phyloP scores from a whole-genome alignment of 2,113 vertebrate genomes.

The Columba livia region DNA sequence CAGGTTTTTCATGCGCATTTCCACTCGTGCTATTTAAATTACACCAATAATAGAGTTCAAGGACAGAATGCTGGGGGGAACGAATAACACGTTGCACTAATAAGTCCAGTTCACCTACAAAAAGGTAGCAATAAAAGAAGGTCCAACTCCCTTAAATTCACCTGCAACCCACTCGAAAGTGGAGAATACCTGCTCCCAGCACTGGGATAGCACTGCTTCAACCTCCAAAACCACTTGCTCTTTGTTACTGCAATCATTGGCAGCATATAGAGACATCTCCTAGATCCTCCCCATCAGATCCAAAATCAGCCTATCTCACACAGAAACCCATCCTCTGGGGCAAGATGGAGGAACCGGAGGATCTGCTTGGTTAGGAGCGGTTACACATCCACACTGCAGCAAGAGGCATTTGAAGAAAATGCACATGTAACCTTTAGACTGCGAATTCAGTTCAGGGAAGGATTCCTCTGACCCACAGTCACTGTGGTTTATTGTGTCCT shows the following conservation, averaged over 20 bases:
- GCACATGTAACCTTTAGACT: not conserved
- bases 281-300: not conserved
- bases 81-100: not conserved
- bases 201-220: not conserved
- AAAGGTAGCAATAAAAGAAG: not conserved
- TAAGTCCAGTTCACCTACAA: not conserved
- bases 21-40: not conserved
- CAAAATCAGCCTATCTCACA: not conserved
- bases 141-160: not conserved
- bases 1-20: not conserved
- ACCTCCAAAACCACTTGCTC: not conserved
- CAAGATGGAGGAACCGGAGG: not conserved
- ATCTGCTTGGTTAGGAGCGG: not conserved
- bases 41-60: not conserved
- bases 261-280: not conserved
- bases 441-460: not conserved
- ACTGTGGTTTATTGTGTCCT: not conserved
- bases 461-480: not conserved
- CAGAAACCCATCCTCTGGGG: not conserved
- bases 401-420: not conserved
- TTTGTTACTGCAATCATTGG: not conserved
- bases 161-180: not conserved
- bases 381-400: not conserved
- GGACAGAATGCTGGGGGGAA: not conserved
- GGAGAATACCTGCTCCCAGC: not conserved